Conservation (phyloP, 2,888 invertebrate genomes). For the Melinaea menophilus region DNA sequence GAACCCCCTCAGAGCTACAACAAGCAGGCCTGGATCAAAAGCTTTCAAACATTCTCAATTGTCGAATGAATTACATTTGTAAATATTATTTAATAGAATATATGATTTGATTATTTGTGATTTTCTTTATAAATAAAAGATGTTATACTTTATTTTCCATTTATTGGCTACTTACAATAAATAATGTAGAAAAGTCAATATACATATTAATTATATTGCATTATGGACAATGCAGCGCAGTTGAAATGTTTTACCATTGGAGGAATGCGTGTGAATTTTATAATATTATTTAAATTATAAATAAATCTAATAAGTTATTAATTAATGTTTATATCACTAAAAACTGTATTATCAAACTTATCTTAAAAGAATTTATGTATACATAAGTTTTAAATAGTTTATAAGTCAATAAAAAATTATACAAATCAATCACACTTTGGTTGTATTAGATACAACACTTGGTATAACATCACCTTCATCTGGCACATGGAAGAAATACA, state of each 20-base stretch:
- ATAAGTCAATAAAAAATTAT: neutral
- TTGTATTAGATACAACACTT: constrained; percentile 26
- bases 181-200: neutral
- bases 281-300: neutral
- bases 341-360: neutral
- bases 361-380: neutral
- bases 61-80: constrained; percentile 36
- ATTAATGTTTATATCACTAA: neutral
- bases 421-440: constrained; percentile 32
- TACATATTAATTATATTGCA: neutral
- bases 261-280: neutral
- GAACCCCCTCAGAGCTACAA: constrained; percentile 53
- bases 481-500: constrained; percentile 86
- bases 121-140: constrained; percentile 9
- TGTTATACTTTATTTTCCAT: constrained; percentile 7
- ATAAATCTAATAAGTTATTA: no score
- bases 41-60: constrained; percentile 55
- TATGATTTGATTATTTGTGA: constrained; percentile 8
- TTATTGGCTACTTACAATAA: neutral
- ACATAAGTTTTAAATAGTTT: neutral
- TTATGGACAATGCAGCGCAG: neutral
- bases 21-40: constrained; percentile 54
- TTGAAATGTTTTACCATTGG: neutral
- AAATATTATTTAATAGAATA: constrained; percentile 23
- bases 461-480: constrained; percentile 31